Evolutionary conservation across 2,888 invertebrate genomes (phyloP).

Genomic region (Calliphora vomitoria): DNA sequence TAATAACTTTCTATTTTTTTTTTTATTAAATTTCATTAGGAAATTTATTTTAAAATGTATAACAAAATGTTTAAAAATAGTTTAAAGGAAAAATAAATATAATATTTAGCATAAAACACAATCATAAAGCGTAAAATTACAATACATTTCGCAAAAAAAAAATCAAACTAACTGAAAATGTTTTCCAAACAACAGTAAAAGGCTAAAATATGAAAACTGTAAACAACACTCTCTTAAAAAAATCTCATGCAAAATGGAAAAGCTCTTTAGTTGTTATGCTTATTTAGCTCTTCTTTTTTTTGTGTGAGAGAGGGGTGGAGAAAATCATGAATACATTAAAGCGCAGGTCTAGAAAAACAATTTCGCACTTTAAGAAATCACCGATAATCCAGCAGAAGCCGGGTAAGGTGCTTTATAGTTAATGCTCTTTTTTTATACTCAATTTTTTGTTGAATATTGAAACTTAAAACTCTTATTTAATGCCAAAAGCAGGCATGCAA

Average conservation of each 20-base stretch:
- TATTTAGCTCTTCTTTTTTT: too few species aligned
- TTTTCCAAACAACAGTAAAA: constrained; percentile 52
- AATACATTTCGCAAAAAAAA: constrained; percentile 54
- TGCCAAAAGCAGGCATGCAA: constrained; percentile 67
- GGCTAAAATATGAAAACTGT: constrained; percentile 40
- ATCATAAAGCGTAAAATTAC: constrained; percentile 69
- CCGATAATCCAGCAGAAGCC: constrained; percentile 51
- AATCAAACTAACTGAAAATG: constrained; percentile 26
- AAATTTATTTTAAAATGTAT: constrained; percentile 32
- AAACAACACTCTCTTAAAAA: constrained; percentile 31
- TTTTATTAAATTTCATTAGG: constrained; percentile 26
- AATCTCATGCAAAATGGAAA: background rate
- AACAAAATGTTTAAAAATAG: constrained; percentile 27
- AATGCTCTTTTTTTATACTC: constrained; percentile 46
- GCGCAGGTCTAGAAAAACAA: constrained; percentile 62
- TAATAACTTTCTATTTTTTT: constrained; percentile 4
- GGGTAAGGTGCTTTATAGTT: constrained; percentile 42
- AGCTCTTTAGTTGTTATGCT: constrained; percentile 23
- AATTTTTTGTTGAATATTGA: constrained; percentile 52
- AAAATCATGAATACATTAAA: constrained; percentile 37
- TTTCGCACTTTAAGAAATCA: constrained; percentile 26
- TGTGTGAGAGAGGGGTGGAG: background rate
- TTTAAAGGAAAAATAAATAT: constrained; percentile 33
- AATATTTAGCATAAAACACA: constrained; percentile 70
- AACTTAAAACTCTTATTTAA: constrained; percentile 72